Base-by-base conservation (phyloP, 2,797 vertebrate species). In the Hyperoplus lanceolatus region DNA sequence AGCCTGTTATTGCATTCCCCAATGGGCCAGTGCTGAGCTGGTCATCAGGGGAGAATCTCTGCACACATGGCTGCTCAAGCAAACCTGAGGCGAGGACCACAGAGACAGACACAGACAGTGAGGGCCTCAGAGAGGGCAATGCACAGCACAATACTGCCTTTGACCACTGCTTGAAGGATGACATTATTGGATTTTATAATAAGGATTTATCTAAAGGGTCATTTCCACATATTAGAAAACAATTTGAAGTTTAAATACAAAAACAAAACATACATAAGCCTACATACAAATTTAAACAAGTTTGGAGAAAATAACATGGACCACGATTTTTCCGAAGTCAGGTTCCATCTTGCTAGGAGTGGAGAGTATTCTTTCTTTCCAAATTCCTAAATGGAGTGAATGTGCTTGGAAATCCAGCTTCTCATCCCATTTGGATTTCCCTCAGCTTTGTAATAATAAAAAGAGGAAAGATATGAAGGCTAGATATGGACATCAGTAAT, bases 51-150 rank as follows among this genome's bases (percentile, higher is more conserved):
- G 81, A 79, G 77, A 87, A 89, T 89, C 83, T 89, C 79, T 80
- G 76, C 85, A 89, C 88, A 92, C 91, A 92, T 92, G 91, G 83
- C 80, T 77, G 86, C 66, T 83, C 92, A 91, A 87, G 89, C 91
- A 86, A 71, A 89, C 79, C 80, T 73, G 56, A 80, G 57, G 80
- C 71, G 75, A 12, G 64, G 75, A 60, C 43, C 21, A 21, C 21
- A 21, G 21, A 21, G 21, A 16, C 78, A 81, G 79, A 86, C 77
- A 78, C 53, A 53, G 48, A 60, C 45, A 48, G 48, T 8, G 38
- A 82, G 71, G 85, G 77, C 75, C 81, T 75, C 75, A 43, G 75
- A 76, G 68, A 67, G 79, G 77, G 68, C 87, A 82, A 73, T 77
- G 79, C 86, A 81, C 87, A 39, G 55, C 82, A 91, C 87, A 92